Evolutionary conservation across 2,797 vertebrate genomes (phyloP).

Genomic region (Fundulus diaphanus): DNA sequence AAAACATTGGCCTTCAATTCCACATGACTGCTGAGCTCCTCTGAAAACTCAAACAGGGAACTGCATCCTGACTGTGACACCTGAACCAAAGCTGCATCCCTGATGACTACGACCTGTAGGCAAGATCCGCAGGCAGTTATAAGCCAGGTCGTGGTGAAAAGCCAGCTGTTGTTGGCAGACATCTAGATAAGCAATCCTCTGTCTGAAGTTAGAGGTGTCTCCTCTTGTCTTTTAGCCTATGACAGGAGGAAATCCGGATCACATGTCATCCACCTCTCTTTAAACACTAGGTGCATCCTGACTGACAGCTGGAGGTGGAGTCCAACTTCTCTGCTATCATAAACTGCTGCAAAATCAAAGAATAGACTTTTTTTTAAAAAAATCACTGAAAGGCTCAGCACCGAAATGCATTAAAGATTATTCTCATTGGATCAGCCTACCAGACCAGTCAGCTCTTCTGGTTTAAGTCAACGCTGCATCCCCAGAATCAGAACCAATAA

Average conservation of each 20-base stretch:
- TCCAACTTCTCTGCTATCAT: slow-evolving; percentile 9
- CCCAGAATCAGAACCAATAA: too few relatives aligned
- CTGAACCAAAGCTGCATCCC: slow-evolving; percentile 34
- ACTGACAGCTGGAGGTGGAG: slow-evolving; percentile 57
- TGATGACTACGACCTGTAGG: slow-evolving; percentile 24
- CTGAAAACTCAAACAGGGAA: slow-evolving; percentile 14
- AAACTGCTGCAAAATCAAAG: slow-evolving; percentile 31
- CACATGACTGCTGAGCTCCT: slow-evolving; percentile 21
- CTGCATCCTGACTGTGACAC: slow-evolving; percentile 29
- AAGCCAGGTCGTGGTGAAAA: slow-evolving; percentile 47
- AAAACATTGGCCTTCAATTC: slow-evolving; percentile 32
- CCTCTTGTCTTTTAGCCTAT: slow-evolving; percentile 26
- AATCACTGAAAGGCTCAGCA: too few relatives aligned
- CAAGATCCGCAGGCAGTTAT: slow-evolving; percentile 36
- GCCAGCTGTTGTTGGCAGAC: slow-evolving; percentile 12
- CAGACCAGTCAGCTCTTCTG: too few relatives aligned
- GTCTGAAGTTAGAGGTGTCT: slow-evolving; percentile 18
- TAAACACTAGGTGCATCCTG: slow-evolving; percentile 29
- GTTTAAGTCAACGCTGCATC: too few relatives aligned
- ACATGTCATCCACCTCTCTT: slow-evolving; percentile 35
- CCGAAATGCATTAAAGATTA: too few relatives aligned
- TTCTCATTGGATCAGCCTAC: too few relatives aligned
- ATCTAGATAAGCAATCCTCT: slow-evolving; percentile 24
- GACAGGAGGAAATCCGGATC: slow-evolving; percentile 26
- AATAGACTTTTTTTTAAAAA: too few relatives aligned